Percentiles rank a stretch among this genome's conserved stretches.
Conservation (phyloP, 2,797 vertebrate species). For the Myotis pilosus region DNA sequence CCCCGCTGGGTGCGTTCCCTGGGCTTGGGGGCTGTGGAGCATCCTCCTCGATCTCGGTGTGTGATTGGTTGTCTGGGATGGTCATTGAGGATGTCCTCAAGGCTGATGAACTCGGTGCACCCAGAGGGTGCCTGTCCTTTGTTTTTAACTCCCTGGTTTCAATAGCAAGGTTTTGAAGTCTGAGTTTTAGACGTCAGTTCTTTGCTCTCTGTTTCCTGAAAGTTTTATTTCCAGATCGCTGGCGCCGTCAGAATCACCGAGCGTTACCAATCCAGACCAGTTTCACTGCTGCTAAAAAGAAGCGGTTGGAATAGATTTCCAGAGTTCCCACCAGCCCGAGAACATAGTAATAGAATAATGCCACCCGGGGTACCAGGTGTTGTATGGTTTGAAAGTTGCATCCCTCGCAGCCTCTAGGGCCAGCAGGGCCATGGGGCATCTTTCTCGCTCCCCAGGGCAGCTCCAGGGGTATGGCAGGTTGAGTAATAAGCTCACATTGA, state of each 20-base stretch:
- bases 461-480: background rate
- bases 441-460: too few relatives aligned
- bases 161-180: background rate
- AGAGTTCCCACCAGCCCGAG: background rate
- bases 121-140: background rate
- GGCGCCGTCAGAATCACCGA: background rate
- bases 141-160: background rate
- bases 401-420: background rate
- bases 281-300: background rate
- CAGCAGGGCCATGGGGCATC: background rate
- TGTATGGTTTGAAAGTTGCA: background rate
- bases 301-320: background rate
- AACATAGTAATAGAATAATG: background rate
- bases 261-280: background rate
- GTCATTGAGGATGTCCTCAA: background rate
- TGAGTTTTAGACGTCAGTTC: background rate
- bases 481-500: background rate
- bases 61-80: background rate
- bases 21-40: background rate
- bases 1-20: background rate
- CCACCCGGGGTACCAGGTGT: background rate
- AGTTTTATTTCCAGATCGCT: conserved; percentile 26
- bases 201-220: background rate
- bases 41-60: rapidly evolving
- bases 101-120: background rate